Evolutionary conservation across 2,888 invertebrate genomes (phyloP), one percentile per base, ranked within the genome.

Genomic region (Acrobasis repandana): DNA sequence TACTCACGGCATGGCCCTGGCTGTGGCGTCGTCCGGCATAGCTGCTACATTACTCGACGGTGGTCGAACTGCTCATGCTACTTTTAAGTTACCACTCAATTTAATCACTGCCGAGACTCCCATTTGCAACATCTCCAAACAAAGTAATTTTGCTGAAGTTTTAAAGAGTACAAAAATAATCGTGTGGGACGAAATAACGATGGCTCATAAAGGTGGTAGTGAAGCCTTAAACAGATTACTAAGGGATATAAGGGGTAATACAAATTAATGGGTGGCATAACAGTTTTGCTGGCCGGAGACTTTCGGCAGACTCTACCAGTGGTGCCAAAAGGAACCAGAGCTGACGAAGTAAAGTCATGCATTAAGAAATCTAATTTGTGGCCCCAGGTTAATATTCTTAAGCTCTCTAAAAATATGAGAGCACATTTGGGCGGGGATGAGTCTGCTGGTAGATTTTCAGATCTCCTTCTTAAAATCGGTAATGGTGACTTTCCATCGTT

Each of bases 331-430:
- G 65, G 64, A 56, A 67, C 67, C 0, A 49, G 64, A 15, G 65
- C 67, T n/a, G 67, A 69, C 18, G 61, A 67, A 52, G 38, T 68
- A 18, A 64, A 64, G 20, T 54, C 61, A 15, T 64, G 65, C 49
- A 18, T 79, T 15, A 70, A 71, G 50, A 47, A 36, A 48, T 70
- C 67, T n/a, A 38, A 16, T 59, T 56, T 66, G 10, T 68, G 65
- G 67, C 61, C 61, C 2, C 48, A 10, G 0, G 9, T 63, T 3
- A 62, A 60, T 54, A 61, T 15, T 20, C 10, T 67, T 0, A 49
- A 56, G 0, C n/a, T 66, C 0, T 58, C 57, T 6, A 61, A 52
- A 61, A 67, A 69, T 61, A 69, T 69, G 65, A 28, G 69, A 60
- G 71, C 56, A 2, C 56, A 57, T 14, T 48, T 67, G 20, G 14